Base-by-base conservation (phyloP, 2,113 vertebrate species). In the Dicrurus megarhynchus region DNA sequence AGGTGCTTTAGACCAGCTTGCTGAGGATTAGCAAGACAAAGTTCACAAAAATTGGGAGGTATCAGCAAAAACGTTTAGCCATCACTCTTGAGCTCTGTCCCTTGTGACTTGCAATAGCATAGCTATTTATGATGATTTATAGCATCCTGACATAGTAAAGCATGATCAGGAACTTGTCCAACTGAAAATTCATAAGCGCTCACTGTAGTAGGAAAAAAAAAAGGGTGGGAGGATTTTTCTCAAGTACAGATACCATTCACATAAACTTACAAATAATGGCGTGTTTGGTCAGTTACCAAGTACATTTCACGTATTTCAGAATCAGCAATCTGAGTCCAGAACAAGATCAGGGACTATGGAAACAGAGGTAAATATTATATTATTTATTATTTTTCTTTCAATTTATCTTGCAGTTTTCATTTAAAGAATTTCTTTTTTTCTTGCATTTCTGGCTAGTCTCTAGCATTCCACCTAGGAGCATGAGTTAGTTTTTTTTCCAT, bases 281-380 rank as follows among this genome's bases (percentile, higher is more conserved):
- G 0, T 90, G 8, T 92, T 92, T 80, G 85, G 24, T 92, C 76
- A 46, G 55, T 93, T 91, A 76, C 93, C 91, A 76, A 96, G 37
- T 97, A 47, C 56, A 63, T 95, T 89, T 61, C 91, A 28, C 97
- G 1, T 98, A 84, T 98, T 96, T 90, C 97, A 99, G 99, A 98
- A 98, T 99, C 95, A 98, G 98, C 98, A 99, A 97, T 97, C 96
- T 99, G 97, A 99, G 99, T 98, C 99, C 99, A 97, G 99, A 99
- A 93, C 99, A 99, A 97, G 99, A 99, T 94, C 99, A 99, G 96
- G 99, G 99, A 98, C 98, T 99, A 57, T 99, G 99, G 99, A 99
- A 99, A 98, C 99, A 99, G 98, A 99, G 99, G 99, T 99, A 98
- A 98, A 96, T 96, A 90, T 52, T 21, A 71, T 78, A 61, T 44